Conservation (phyloP, 2,888 invertebrate species). For the Limnephilus marmoratus region DNA sequence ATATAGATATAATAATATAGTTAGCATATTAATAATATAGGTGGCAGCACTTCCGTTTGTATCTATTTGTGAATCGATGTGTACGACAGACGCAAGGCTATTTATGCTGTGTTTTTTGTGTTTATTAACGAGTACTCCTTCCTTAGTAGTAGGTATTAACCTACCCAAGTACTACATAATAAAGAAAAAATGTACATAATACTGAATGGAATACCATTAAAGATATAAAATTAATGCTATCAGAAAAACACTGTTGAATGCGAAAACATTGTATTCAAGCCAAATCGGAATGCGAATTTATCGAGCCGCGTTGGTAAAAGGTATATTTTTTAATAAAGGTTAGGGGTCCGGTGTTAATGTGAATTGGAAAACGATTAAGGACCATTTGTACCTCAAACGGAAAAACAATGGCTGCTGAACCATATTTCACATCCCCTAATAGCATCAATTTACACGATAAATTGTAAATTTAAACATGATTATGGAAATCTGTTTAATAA, state of each 20-base stretch:
- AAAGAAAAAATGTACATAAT: too few species aligned
- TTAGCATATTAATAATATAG: too few species aligned
- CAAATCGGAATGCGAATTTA: neutral
- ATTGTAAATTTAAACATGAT: constrained; percentile 39
- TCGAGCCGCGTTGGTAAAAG: neutral
- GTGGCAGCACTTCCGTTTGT: too few species aligned
- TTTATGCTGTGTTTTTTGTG: too few species aligned
- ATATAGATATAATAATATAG: too few species aligned
- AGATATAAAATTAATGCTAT: neutral
- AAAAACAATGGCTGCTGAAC: constrained; percentile 22
- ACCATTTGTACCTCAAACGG: constrained; percentile 22
- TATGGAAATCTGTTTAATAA: constrained; percentile 35
- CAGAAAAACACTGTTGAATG: neutral
- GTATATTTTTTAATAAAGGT: constrained; percentile 17
- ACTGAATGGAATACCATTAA: neutral
- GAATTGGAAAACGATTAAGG: constrained; percentile 47
- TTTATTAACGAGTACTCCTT: too few species aligned
- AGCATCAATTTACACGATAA: constrained; percentile 28
- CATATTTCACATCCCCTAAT: constrained; percentile 25
- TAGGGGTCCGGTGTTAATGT: constrained; percentile 31
- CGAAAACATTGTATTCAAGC: neutral
- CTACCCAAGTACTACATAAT: too few species aligned
- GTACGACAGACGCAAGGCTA: too few species aligned
- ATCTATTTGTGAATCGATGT: too few species aligned
- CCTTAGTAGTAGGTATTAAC: too few species aligned